Percentiles rank a stretch among this genome's conserved stretches.
These are phyloP conservation scores for Montipora cactus DNA, from an alignment of 64 coral and sea anemone species.

Conservation along the genomic window DNA sequence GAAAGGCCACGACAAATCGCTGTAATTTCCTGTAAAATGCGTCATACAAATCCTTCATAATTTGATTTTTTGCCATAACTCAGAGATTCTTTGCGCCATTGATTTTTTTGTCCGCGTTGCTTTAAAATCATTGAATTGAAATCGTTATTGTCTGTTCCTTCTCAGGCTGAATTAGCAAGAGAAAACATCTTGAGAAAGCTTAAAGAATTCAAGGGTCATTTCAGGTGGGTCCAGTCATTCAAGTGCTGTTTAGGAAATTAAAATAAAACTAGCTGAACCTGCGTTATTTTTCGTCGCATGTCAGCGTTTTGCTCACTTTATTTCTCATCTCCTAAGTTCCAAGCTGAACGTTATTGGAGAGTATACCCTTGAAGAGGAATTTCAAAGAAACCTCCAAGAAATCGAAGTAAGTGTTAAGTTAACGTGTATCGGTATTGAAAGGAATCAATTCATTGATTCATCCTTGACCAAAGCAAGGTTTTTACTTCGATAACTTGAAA, in stretches of 20 bases:
- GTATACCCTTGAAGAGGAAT: slow-evolving; percentile 17
- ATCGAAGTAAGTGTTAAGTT: slow-evolving; percentile 22
- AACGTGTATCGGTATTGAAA: background rate
- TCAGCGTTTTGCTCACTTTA: background rate
- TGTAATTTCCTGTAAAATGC: too few relatives aligned
- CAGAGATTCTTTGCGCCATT: too few relatives aligned
- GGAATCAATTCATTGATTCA: background rate
- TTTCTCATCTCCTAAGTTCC: background rate
- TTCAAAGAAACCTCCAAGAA: slow-evolving; percentile 42
- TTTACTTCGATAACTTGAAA: too few relatives aligned
- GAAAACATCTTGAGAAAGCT: slow-evolving; percentile 84
- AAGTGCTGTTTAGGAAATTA: too few relatives aligned
- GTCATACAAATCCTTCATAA: too few relatives aligned
- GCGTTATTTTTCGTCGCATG: background rate
- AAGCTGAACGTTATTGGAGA: slow-evolving; percentile 6
- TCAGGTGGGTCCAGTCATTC: slow-evolving; percentile 10
- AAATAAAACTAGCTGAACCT: too few relatives aligned
- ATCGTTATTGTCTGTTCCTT: background rate
- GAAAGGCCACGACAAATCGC: too few relatives aligned
- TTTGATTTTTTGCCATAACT: too few relatives aligned
- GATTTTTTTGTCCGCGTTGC: too few relatives aligned
- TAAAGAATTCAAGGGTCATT: slow-evolving; percentile 81
- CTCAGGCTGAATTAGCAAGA: slow-evolving; percentile 77
- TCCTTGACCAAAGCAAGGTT: too few relatives aligned
- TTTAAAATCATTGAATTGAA: too few relatives aligned